phyloP scores from a whole-genome alignment of 2,113 vertebrate species.

The Trogon surrucura region DNA sequence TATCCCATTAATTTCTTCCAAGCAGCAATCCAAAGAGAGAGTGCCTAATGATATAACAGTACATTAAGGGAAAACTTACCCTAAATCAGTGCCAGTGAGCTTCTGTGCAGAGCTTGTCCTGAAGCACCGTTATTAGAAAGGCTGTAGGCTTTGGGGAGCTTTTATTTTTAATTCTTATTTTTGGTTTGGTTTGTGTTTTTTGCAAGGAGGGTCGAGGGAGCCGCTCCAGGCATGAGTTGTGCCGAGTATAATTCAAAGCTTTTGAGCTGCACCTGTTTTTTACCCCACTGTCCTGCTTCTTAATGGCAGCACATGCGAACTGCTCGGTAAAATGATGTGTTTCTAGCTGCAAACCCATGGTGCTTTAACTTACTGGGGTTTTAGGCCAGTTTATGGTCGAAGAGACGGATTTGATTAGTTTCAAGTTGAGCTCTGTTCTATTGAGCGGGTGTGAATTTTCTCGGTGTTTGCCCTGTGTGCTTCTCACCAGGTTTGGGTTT shows the following conservation, averaged over 20 bases:
- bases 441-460: background rate
- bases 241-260: background rate
- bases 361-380: background rate
- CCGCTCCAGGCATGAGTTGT: background rate
- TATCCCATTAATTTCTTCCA: conserved; percentile 72
- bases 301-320: background rate
- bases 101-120: conserved; percentile 1
- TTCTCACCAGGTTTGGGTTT: background rate
- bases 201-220: background rate
- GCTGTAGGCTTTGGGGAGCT: background rate
- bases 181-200: background rate
- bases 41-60: conserved; percentile 54
- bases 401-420: background rate
- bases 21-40: conserved; percentile 48
- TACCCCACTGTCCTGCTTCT: background rate
- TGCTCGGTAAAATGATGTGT: background rate
- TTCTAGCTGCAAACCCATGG: background rate
- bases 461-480: background rate
- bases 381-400: background rate
- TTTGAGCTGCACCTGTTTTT: background rate
- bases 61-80: conserved; percentile 25
- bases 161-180: background rate
- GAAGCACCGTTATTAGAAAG: background rate
- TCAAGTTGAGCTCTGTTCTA: background rate
- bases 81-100: conserved; percentile 45